Evolutionary conservation across 2,113 vertebrate genomes (phyloP).

Genomic region (Guaruba guarouba): DNA sequence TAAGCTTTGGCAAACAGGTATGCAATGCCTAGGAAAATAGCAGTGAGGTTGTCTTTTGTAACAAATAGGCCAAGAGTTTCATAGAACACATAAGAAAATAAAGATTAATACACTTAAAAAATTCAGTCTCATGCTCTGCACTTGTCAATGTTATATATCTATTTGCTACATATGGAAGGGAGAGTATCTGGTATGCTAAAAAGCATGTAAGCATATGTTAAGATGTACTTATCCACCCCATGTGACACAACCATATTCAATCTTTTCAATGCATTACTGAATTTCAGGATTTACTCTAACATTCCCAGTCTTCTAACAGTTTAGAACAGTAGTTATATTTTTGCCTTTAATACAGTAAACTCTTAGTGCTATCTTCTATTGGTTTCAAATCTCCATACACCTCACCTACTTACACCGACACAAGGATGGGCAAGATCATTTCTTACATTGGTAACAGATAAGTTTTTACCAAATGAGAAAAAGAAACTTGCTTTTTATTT

Average conservation of each 20-base stretch:
- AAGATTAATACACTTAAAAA: not conserved
- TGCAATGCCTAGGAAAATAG: slow-evolving; percentile 81
- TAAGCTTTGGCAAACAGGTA: slow-evolving; percentile 91
- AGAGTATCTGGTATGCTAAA: not conserved
- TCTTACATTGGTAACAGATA: not conserved
- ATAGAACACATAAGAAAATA: not conserved
- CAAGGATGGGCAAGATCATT: not conserved
- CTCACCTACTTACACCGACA: not conserved
- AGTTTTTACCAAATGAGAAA: not conserved
- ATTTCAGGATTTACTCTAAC: not conserved
- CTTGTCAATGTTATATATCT: accelerated
- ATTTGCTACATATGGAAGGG: not conserved
- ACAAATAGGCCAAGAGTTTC: not conserved
- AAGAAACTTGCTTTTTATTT: not conserved
- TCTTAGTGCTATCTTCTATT: not conserved
- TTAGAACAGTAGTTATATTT: not conserved
- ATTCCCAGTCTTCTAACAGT: not conserved
- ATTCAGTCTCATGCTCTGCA: not conserved
- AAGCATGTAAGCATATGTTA: not conserved
- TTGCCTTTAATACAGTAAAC: not conserved
- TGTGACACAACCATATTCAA: not conserved
- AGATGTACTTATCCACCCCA: not conserved
- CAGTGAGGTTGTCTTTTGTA: not conserved
- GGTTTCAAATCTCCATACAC: not conserved
- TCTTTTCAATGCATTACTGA: not conserved